These are phyloP conservation scores for Babylonia areolata DNA, from an alignment of 1,140 invertebrate genomes.

Conservation along the genomic window DNA sequence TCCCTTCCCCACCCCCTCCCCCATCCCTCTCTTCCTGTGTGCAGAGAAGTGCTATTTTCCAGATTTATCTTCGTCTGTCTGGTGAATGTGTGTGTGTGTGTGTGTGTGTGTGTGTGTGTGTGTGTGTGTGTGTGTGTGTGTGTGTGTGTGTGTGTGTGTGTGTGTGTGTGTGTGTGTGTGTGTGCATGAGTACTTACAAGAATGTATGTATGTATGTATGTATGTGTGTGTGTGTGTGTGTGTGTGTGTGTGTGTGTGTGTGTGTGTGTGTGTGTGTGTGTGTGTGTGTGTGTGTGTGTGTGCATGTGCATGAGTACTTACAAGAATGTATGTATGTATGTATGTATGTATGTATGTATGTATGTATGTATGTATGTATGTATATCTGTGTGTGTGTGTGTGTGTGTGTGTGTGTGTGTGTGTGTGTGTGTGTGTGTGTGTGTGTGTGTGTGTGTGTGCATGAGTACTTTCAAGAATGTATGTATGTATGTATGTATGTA, in stretches of 20 bases:
- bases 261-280: constrained; percentile 33
- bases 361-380: constrained; percentile 25
- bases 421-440: constrained; percentile 17
- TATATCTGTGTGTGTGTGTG: constrained; percentile 24
- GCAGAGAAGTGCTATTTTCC: too few species aligned
- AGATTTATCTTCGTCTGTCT: too few species aligned
- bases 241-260: constrained; percentile 35
- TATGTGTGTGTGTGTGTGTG: constrained; percentile 34
- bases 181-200: background rate
- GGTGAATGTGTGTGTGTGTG: too few species aligned
- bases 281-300: constrained; percentile 29
- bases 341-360: constrained; percentile 13
- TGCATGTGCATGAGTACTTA: background rate
- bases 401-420: constrained; percentile 28
- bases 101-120: background rate
- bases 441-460: too few species aligned
- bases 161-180: constrained; percentile 6
- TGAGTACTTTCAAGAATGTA: too few species aligned
- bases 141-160: background rate
- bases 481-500: background rate
- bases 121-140: background rate
- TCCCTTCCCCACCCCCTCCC: too few species aligned
- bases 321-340: background rate
- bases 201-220: background rate
- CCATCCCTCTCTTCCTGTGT: too few species aligned